A percentile compares a stretch with the other conserved stretches of the same genome.
phyloP scores from a whole-genome alignment of 2,888 invertebrate species.

The Apotomis betuletana region DNA sequence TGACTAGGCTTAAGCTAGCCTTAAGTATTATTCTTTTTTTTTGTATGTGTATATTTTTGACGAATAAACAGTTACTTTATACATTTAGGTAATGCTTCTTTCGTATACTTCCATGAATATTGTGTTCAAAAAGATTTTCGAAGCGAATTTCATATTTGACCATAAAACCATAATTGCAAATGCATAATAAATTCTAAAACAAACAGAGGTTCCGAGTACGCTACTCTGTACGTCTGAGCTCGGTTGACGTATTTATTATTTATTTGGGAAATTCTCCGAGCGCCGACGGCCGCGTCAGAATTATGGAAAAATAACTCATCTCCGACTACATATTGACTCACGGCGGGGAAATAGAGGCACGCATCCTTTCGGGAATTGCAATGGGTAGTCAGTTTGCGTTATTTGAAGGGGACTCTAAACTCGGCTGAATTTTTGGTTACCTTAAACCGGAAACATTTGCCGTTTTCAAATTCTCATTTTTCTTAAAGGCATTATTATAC shows the following conservation, averaged over 20 bases:
- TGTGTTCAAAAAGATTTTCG: neutral
- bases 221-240: slow-evolving; percentile 53
- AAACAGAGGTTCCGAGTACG: slow-evolving; percentile 56
- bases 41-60: no score
- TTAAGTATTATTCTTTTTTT: no score
- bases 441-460: neutral
- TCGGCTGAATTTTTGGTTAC: slow-evolving; percentile 29
- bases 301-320: slow-evolving; percentile 82
- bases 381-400: slow-evolving; percentile 55
- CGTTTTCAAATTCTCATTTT: no score
- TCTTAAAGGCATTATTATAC: no score
- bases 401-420: slow-evolving; percentile 45
- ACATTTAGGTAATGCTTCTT: no score
- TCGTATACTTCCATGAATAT: no score
- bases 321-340: slow-evolving; percentile 78
- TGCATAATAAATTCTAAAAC: slow-evolving; percentile 66
- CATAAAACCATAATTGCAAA: neutral
- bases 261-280: slow-evolving; percentile 77
- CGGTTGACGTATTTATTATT: slow-evolving; percentile 80
- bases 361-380: slow-evolving; percentile 75
- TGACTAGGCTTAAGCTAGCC: no score
- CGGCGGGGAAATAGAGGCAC: slow-evolving; percentile 66
- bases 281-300: slow-evolving; percentile 58
- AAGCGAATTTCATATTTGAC: neutral
- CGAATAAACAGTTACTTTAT: no score